Conservation (phyloP, 2,797 vertebrate genomes). For the Phoeniculus purpureus region DNA sequence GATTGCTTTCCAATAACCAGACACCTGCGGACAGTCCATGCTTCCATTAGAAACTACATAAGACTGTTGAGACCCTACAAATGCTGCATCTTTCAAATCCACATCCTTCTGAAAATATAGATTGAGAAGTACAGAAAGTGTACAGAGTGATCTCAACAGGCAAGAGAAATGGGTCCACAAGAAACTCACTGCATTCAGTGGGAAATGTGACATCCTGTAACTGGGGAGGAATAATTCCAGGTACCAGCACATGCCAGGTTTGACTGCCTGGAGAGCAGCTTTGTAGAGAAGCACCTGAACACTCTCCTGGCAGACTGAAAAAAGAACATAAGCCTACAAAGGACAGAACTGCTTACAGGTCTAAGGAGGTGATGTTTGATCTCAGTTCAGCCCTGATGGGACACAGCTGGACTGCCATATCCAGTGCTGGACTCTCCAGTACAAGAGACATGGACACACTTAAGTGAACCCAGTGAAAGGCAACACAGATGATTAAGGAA, state of each 20-base stretch:
- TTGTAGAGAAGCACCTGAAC: background rate
- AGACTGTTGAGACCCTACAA: background rate
- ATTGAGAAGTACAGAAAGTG: background rate
- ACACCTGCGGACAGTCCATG: slow-evolving; percentile 1
- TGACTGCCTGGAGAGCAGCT: background rate
- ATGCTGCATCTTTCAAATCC: background rate
- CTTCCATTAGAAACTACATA: slow-evolving; percentile 29
- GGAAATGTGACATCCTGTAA: background rate
- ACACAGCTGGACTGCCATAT: background rate
- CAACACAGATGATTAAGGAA: background rate
- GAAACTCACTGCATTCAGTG: background rate
- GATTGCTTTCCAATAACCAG: slow-evolving; percentile 54
- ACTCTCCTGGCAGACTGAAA: background rate
- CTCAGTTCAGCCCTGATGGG: background rate
- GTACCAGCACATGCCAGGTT: background rate
- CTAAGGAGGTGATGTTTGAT: background rate
- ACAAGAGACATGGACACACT: background rate
- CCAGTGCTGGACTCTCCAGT: background rate
- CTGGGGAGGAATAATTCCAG: background rate
- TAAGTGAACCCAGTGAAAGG: background rate
- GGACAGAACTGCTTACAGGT: background rate
- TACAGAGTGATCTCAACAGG: background rate
- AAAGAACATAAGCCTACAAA: background rate
- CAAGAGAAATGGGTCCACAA: background rate
- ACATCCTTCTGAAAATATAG: background rate